Conservation (phyloP, 1,140 invertebrate species). For the Neuroterus valhalla region DNA sequence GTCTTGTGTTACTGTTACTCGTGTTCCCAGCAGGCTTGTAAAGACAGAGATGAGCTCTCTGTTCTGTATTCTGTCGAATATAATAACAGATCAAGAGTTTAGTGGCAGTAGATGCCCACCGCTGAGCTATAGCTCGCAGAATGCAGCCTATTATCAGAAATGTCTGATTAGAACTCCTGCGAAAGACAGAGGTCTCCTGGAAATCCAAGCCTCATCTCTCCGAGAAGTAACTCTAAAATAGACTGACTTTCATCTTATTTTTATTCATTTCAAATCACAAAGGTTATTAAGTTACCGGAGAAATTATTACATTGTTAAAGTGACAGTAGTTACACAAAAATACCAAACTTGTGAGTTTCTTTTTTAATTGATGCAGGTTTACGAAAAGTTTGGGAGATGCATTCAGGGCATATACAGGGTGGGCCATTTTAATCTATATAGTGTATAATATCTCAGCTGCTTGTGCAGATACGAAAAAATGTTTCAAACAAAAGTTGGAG, state of each 20-base stretch:
- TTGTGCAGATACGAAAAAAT: no score
- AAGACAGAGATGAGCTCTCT: slow-evolving; percentile 17
- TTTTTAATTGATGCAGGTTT: no score
- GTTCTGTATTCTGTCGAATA: slow-evolving; percentile 46
- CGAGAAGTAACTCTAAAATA: slow-evolving; percentile 14
- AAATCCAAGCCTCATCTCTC: slow-evolving; percentile 18
- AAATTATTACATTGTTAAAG: no score
- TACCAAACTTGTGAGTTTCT: no score
- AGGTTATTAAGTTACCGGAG: no score
- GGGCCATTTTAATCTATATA: no score
- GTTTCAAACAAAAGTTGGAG: no score
- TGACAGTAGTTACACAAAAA: no score
- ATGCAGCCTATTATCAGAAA: slow-evolving; percentile 62
- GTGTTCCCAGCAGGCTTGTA: slow-evolving; percentile 11
- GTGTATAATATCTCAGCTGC: no score
- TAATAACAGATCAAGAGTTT: slow-evolving; percentile 62
- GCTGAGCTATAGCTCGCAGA: slow-evolving; percentile 49
- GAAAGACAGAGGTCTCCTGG: slow-evolving; percentile 37
- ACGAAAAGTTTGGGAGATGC: no score
- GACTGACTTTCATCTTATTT: not conserved
- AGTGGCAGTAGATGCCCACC: slow-evolving; percentile 59
- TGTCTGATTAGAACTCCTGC: slow-evolving; percentile 53
- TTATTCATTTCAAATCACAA: no score
- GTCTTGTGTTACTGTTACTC: slow-evolving; percentile 39
- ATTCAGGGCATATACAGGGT: no score